Base-by-base conservation (phyloP, 92 coral and sea anemone species). In the Blastomussa wellsi region DNA sequence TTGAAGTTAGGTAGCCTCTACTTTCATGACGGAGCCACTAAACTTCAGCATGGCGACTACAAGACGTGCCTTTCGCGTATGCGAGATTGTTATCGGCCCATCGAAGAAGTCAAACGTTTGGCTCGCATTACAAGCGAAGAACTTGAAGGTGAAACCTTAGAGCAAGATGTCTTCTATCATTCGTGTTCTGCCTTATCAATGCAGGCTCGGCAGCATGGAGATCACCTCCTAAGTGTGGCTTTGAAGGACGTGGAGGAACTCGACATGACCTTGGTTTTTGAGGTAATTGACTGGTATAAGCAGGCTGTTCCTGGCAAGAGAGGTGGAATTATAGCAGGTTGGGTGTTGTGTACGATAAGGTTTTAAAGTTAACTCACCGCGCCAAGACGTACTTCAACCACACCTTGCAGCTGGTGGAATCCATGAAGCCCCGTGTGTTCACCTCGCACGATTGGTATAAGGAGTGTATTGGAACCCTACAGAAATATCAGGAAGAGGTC, bases 281-380 rank as follows among this genome's bases (percentile, higher is more conserved):
- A 93, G 49, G 97, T 90, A 48, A 90, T 95, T 20, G 98, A 95
- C 79, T 93, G 98, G 97, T 95, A 90, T 88, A 95, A 93, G 77
- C 90, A 89, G 57, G 92, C 97, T 15, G 88, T 90, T 95, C 19
- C 84, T 95, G 26, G 94, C 98, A 36, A 79, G 98, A 14, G 98
- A 95, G 76, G 64, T 91, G 31, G 97, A 95, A 29, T 82, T 95
- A 28, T 95, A 95, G 55, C 96, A 90, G 88, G 26, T 92, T 95
- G 10, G 98, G 98, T n/a, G 80, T 31, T 33, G 94, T 95, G 39
- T 95, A 95, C 68, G 95, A 93, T 85, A 90, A 86, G 68, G 95
- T 95, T 65, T 86, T 95, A 47, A 95, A 88, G 53, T 76, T 93
- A 17, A 88, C 86, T 62, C 67, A 77, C 39, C 90, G 84, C 76